phyloP scores from a whole-genome alignment of 2,113 vertebrate species.

The Brachirus orientalis region DNA sequence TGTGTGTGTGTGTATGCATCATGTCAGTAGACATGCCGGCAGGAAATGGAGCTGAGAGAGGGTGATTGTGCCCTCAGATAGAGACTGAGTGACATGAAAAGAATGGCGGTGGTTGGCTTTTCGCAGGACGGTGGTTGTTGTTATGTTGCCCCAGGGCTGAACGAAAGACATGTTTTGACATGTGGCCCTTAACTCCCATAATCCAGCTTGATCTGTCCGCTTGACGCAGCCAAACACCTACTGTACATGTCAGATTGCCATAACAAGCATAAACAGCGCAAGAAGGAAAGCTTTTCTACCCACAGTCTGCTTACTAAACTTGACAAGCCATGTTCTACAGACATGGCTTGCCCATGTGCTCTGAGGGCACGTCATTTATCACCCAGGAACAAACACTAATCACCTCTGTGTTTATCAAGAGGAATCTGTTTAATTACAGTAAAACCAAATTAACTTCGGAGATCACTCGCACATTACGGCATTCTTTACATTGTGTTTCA shows the following conservation, averaged over 20 bases:
- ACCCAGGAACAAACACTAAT: neutral
- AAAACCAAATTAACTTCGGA: too few relatives aligned
- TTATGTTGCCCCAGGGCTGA: slow-evolving; percentile 56
- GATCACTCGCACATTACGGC: neutral
- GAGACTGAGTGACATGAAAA: slow-evolving; percentile 56
- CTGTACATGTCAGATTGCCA: slow-evolving; percentile 47
- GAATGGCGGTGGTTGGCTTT: slow-evolving; percentile 49
- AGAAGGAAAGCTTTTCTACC: slow-evolving; percentile 1
- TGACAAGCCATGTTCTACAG: neutral
- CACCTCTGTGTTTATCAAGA: neutral
- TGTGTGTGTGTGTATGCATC: slow-evolving; percentile 29
- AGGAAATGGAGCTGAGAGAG: slow-evolving; percentile 60
- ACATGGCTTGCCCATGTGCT: neutral
- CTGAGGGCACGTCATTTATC: neutral
- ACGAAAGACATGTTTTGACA: slow-evolving; percentile 69
- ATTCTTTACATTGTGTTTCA: neutral
- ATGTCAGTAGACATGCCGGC: slow-evolving; percentile 32
- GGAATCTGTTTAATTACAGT: neutral
- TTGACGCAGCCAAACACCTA: slow-evolving; percentile 29
- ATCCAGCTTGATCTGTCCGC: slow-evolving; percentile 54
- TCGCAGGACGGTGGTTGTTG: slow-evolving; percentile 49
- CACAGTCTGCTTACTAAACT: neutral
- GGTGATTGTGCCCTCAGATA: slow-evolving; percentile 61
- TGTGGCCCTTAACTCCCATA: slow-evolving; percentile 61
- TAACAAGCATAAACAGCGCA: slow-evolving; percentile 24